Evolutionary conservation across 2,797 vertebrate species (phyloP).

Genomic region (Notoglanidium macrostoma): DNA sequence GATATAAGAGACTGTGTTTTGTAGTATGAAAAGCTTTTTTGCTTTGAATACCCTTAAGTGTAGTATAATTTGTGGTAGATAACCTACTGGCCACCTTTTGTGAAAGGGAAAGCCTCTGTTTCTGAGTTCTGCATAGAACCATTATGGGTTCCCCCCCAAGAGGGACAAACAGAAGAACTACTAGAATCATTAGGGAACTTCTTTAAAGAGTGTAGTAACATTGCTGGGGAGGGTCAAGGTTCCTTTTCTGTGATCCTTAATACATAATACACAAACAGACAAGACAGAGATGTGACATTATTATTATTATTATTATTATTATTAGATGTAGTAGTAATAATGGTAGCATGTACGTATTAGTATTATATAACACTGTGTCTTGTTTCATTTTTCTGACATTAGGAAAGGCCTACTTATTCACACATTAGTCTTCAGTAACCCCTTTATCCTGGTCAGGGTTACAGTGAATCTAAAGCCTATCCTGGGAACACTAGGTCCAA

Average conservation of each 20-base stretch:
- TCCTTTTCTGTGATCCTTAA: not conserved
- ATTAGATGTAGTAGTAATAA: not conserved
- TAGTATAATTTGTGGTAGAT: not conserved
- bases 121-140: not conserved
- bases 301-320: not conserved
- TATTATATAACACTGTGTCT: not conserved
- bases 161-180: not conserved
- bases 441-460: not conserved
- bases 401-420: conserved; percentile 3
- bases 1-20: not conserved
- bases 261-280: not conserved
- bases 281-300: not conserved
- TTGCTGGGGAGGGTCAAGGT: not conserved
- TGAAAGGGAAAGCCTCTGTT: not conserved
- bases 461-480: not conserved
- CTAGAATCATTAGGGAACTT: not conserved
- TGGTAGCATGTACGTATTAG: not conserved
- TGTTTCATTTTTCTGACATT: not conserved
- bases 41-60: not conserved
- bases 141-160: not conserved
- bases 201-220: not conserved
- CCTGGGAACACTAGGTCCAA: conserved; percentile 3
- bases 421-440: conserved; percentile 9
- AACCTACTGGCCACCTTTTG: not conserved
- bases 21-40: not conserved